Base-by-base conservation (phyloP, 2,888 invertebrate species). In the Drosophila leonis region DNA sequence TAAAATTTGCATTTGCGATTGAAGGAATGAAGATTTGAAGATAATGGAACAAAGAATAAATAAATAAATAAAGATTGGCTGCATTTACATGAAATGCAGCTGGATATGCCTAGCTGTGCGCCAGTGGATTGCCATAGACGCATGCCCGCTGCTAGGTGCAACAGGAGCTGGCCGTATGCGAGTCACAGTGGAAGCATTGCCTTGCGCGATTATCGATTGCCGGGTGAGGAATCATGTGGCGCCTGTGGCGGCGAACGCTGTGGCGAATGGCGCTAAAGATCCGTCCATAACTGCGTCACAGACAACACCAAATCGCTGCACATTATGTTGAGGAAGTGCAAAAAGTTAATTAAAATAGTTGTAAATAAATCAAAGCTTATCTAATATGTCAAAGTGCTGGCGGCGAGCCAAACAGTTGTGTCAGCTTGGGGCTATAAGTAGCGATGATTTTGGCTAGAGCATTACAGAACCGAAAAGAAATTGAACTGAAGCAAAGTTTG, bases 101-200 rank as follows among this genome's bases (percentile, higher is more conserved):
- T 24, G 24, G 2, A 24, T 24, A 24, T 2, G 2, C 24, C 2
- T 24, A 4, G 24, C 24, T 24, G 24, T 24, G 24, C 24, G 24
- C 24, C 24, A 24, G 24, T 24, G 24, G 4, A 24, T 24, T 4
- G 24, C 24, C 24, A 24, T 24, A 24, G 24, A 24, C 24, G 24
- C 24, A 24, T 24, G 24, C 24, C 24, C 24, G 24, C 24, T 4
- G 24, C 24, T 24, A 24, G 2, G 24, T 24, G 24, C 24, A 24
- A 24, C 24, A 24, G 24, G 95, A 95, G 91, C 93, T 96, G 9
- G 52, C 65, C 15, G 74, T 60, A n/a, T 80, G 85, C 24, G 75
- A 83, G 51, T 62, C 62, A 0, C 95, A 97, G 71, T 92, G 98
- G 60, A 97, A 98, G 92, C 93, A n/a, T 7, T 98, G 98, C 93